phyloP scores from a whole-genome alignment of 30 jellyfish, hydroid and myxozoan genomes.

The Chrysaora quinquecirrha region DNA sequence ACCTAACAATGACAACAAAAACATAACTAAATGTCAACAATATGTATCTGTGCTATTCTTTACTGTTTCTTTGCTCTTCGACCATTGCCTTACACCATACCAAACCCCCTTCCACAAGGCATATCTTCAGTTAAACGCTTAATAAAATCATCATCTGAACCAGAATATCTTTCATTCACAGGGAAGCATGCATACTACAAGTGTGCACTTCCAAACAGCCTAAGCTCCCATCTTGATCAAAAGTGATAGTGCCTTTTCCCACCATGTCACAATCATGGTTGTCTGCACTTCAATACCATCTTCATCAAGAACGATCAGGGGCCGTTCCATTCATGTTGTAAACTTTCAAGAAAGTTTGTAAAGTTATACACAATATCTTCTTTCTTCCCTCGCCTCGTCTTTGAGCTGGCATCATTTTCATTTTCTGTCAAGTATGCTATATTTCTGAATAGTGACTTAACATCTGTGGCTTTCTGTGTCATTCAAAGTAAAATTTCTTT shows the following conservation, averaged over 20 bases:
- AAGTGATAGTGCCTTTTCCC: neutral
- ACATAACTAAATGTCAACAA: too few relatives aligned
- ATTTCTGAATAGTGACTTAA: neutral
- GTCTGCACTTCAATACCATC: neutral
- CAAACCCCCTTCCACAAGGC: neutral
- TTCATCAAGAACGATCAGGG: neutral
- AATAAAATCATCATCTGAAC: neutral
- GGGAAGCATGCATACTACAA: neutral
- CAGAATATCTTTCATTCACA: neutral
- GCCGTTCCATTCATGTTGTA: neutral
- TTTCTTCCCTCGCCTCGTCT: neutral
- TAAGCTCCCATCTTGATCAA: neutral
- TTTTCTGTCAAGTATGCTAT: neutral
- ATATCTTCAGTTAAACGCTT: neutral
- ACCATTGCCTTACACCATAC: neutral
- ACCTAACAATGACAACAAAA: too few relatives aligned
- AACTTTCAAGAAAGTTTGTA: neutral
- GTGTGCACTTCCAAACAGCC: neutral
- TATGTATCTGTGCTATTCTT: too few relatives aligned
- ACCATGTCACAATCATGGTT: neutral
- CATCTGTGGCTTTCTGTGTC: neutral
- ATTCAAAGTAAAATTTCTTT: neutral
- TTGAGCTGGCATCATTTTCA: neutral
- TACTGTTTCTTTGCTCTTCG: too few relatives aligned
- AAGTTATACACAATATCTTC: neutral